Percentiles rank a stretch among this genome's conserved stretches.
Evolutionary conservation across 1,140 invertebrate genomes (phyloP).

Genomic region (Bicyclus anynana): DNA sequence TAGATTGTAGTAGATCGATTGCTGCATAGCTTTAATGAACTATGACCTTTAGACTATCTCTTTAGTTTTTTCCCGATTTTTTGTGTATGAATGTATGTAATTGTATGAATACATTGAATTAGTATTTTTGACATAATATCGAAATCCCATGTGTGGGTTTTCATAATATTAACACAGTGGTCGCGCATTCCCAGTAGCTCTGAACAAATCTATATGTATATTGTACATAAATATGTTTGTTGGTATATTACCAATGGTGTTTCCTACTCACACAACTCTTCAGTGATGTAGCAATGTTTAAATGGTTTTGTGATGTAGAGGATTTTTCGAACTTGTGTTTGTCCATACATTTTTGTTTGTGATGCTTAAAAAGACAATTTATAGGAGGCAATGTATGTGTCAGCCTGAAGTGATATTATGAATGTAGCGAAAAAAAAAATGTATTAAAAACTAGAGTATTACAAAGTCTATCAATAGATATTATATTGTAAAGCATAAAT

Average conservation of each 20-base stretch:
- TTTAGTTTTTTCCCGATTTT: no score
- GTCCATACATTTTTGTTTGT: conserved; percentile 19
- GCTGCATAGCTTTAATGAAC: no score
- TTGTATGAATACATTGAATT: no score
- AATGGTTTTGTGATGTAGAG: background rate
- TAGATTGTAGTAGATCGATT: no score
- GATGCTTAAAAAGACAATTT: conserved; percentile 51
- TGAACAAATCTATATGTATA: background rate
- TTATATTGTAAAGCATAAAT: conserved; percentile 43
- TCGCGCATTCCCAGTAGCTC: no score
- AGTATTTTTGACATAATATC: no score
- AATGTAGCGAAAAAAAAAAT: conserved; percentile 40
- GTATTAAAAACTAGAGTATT: conserved; percentile 27
- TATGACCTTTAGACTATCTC: no score
- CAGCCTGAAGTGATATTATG: conserved; percentile 58
- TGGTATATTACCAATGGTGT: conserved; percentile 2
- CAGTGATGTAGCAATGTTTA: background rate
- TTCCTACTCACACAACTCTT: background rate
- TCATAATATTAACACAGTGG: no score
- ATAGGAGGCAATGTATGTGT: conserved; percentile 29
- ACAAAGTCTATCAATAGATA: conserved; percentile 27
- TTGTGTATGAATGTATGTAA: no score
- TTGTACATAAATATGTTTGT: conserved; percentile 1
- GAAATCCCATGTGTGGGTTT: no score
- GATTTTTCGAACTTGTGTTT: background rate